Base-by-base conservation (phyloP, 2,888 invertebrate genomes). In the Drosophila buzzatii region DNA sequence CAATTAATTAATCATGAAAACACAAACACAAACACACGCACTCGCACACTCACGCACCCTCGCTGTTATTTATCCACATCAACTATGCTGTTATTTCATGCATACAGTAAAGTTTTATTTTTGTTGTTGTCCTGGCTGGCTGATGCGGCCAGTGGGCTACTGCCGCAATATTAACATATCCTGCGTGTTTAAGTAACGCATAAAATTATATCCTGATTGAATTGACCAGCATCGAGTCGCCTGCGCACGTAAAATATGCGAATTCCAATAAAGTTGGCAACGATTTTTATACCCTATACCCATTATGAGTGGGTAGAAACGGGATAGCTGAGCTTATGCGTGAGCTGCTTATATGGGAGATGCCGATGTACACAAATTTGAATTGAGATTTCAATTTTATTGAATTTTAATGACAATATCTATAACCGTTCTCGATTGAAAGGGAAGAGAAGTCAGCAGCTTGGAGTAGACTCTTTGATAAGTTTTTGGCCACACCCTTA, bases 201-300 rank as follows among this genome's bases (percentile, higher is more conserved):
- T 86, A 89, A 89, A 86, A 84, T 90, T 86, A 89, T 86, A 86
- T 90, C 87, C 84, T 86, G 89, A 86, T 86, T 86, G 85, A 86
- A 90, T 90, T 86, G 89, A 76, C 79, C 87, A 81, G 79, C 73
- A 51, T 66, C 49, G 70, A 65, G 62, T 64, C 49, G 81, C 59
- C 61, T 57, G 65, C 68, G 71, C 89, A 75, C 90, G 85, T 90
- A 85, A 90, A 90, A 88, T 90, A 85, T 85, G 85, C 83, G 90
- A 77, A 82, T 85, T 70, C 85, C 90, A 88, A 85, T 85, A 85
- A 90, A 90, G 89, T 90, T 88, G 85, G 73, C 79, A 85, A 66
- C 71, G 70, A 18, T 66, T 69, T 64, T 63, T 33, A 44, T 57
- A 20, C 33, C 44, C 33, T 16, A 2, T 44, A 20, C 42, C 44